phyloP scores from a whole-genome alignment of 2,888 invertebrate genomes.

The Mythimna pallens region DNA sequence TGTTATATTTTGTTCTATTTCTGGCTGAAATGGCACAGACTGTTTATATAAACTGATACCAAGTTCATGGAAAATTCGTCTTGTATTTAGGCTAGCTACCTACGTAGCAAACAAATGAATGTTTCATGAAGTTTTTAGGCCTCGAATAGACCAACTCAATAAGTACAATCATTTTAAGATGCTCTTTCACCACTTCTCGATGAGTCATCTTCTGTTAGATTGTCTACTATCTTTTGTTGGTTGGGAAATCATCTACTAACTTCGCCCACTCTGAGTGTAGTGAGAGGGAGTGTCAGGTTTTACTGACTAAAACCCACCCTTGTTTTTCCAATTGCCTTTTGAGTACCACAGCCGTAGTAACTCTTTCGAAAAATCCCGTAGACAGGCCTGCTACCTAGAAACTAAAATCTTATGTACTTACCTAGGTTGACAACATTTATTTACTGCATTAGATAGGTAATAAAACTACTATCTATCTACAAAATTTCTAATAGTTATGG shows the following conservation, averaged over 20 bases:
- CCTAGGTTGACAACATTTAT: not conserved
- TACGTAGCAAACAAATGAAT: constrained; percentile 1
- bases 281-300: too few relatives aligned
- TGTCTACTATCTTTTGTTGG: not conserved
- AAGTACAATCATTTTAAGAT: not conserved
- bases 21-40: constrained; percentile 33
- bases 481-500: not conserved
- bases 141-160: not conserved
- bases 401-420: not conserved
- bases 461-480: not conserved
- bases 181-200: not conserved
- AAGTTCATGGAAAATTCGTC: constrained; percentile 58
- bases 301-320: too few relatives aligned
- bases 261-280: too few relatives aligned
- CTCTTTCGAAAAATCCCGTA: too few relatives aligned
- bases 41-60: constrained; percentile 49
- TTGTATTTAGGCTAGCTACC: constrained; percentile 9
- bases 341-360: too few relatives aligned
- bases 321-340: too few relatives aligned
- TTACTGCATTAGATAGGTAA: not conserved
- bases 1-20: constrained; percentile 47
- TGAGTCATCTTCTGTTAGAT: not conserved
- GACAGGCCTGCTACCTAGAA: not conserved
- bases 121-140: constrained; percentile 4
- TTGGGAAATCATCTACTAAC: too few relatives aligned